Evolutionary conservation across 2,113 vertebrate species (phyloP), one percentile per base, ranked within the genome.

Genomic region (Paralichthys olivaceus): DNA sequence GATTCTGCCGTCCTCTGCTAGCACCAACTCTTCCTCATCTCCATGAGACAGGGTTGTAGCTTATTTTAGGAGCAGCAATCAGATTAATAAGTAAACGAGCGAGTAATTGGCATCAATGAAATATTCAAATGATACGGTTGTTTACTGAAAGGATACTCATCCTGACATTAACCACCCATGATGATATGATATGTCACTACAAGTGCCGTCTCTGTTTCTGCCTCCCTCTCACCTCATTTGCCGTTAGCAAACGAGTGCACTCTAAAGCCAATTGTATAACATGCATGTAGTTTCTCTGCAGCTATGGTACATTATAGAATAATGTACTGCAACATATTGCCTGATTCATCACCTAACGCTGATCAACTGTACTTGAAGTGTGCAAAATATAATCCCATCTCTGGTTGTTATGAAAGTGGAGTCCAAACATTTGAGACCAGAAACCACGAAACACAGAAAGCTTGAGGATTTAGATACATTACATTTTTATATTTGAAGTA

Each of bases 81-180:
- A 82, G 75, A 91, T 91, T 86, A 87, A 87, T 87, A 90, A 88
- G 67, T 87, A 86, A 91, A 88, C 87, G 90, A 88, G 83, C 71
- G 45, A 26, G 73, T 90, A 88, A 91, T 88, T 90, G 74, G 83
- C 80, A 65, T 63, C 63, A 84, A 86, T 92, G 70, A 90, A 91
- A 93, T 88, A 89, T 91, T 92, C 55, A 90, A 92, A 85, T 81
- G 67, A 68, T 77, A 75, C 34, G 56, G 75, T 75, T 90, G 88
- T 91, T 93, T 87, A 83, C 80, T 81, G 75, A 86, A 85, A 83
- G 75, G 87, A 84, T 78, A 61, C 77, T 87, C 75, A 74, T 85
- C 72, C 23, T 59, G 75, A 72, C 73, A 78, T 86, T 83, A 84
- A 75, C 83, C 84, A 63, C 72, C 67, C 77, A 60, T 83, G 84